Conservation (phyloP, 2,113 vertebrate genomes). For the Brachyhypopomus gauderio region DNA sequence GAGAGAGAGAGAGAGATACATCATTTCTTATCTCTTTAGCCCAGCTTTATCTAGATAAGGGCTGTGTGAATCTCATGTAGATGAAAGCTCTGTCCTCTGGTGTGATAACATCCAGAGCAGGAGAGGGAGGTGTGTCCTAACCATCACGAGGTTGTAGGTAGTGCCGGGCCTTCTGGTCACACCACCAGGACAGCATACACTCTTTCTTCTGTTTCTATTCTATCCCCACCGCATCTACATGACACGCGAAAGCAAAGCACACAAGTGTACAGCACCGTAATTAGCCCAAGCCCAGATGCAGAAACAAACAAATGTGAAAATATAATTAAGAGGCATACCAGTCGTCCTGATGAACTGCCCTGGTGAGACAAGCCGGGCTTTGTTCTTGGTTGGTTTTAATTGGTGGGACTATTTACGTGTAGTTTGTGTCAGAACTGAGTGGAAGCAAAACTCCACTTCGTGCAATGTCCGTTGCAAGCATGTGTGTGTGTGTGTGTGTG, state of each 20-base stretch:
- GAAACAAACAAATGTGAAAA: slow-evolving; percentile 30
- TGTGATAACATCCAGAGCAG: slow-evolving; percentile 57
- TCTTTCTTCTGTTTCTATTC: background rate
- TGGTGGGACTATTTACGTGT: slow-evolving; percentile 40
- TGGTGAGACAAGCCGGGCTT: slow-evolving; percentile 16
- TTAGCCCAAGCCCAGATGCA: slow-evolving; percentile 29
- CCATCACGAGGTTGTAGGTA: slow-evolving; percentile 64
- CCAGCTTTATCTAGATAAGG: slow-evolving; percentile 65
- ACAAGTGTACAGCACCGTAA: background rate
- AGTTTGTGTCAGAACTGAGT: background rate
- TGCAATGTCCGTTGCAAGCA: background rate
- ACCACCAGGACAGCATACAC: background rate
- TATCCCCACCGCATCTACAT: background rate
- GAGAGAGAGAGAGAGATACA: too few relatives aligned
- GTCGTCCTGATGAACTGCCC: slow-evolving; percentile 25
- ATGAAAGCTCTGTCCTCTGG: slow-evolving; percentile 64
- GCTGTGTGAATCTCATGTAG: slow-evolving; percentile 61
- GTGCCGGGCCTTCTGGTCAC: slow-evolving; percentile 38
- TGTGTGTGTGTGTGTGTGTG: background rate
- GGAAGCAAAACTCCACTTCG: background rate
- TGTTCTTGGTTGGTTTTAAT: slow-evolving; percentile 35
- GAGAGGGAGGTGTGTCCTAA: slow-evolving; percentile 62
- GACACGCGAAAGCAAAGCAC: background rate
- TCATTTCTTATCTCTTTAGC: slow-evolving; percentile 65
- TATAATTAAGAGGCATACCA: slow-evolving; percentile 46